Evolutionary conservation across 2,888 invertebrate species (phyloP).

Genomic region (Hirtodrosophila trivittata): DNA sequence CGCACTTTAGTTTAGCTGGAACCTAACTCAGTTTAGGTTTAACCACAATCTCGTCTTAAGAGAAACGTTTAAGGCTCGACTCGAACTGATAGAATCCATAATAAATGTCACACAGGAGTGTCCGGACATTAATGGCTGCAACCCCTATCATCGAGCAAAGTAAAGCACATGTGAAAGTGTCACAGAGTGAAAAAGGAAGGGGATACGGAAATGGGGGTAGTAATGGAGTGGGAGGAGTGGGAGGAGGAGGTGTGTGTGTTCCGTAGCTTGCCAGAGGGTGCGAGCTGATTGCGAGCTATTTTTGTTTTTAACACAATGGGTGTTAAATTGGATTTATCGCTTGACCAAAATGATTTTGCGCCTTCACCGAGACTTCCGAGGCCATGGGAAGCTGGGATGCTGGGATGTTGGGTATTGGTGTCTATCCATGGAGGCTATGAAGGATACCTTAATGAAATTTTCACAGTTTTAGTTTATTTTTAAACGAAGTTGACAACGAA

Average conservation of each 20-base stretch:
- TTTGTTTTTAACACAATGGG: conserved; percentile 63
- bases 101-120: conserved; percentile 17
- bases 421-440: no score
- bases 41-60: neutral
- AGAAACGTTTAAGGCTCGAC: conserved; percentile 11
- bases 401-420: no score
- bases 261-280: conserved; percentile 45
- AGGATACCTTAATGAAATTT: conserved; percentile 71
- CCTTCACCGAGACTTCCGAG: conserved; percentile 33
- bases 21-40: neutral
- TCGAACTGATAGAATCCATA: conserved; percentile 15
- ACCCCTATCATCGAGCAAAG: conserved; percentile 24
- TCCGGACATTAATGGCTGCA: conserved; percentile 21
- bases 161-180: conserved; percentile 38
- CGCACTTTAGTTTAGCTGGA: neutral
- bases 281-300: conserved; percentile 59
- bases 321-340: conserved; percentile 72
- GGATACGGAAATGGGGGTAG: neutral
- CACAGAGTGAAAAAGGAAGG: conserved; percentile 5
- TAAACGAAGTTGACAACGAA: conserved; percentile 72
- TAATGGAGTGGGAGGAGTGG: neutral
- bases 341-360: conserved; percentile 70
- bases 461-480: conserved; percentile 74
- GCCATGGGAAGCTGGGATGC: conserved; percentile 1
- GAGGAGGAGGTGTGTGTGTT: neutral